Percentiles rank a stretch among this genome's conserved stretches.
Evolutionary conservation across 2,113 vertebrate genomes (phyloP).

Genomic region (Xiphophorus hellerii): DNA sequence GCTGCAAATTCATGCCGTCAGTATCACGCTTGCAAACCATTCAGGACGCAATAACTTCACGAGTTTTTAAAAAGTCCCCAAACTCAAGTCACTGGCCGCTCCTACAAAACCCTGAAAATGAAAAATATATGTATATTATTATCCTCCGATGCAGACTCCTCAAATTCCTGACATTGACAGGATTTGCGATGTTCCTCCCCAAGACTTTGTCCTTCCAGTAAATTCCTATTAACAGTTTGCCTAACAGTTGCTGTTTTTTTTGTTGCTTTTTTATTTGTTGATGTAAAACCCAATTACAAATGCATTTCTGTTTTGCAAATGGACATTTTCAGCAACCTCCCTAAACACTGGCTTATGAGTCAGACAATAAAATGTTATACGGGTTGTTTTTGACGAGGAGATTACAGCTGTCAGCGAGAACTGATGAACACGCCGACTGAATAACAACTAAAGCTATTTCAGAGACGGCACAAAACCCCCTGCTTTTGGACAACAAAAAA

Average conservation of each 20-base stretch:
- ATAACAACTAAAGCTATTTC: constrained; percentile 51
- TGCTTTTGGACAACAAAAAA: too few species aligned
- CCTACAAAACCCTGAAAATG: constrained; percentile 3
- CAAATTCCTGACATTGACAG: constrained; percentile 30
- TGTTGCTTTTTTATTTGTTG: constrained; percentile 31
- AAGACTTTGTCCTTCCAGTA: constrained; percentile 48
- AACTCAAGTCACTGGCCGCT: constrained; percentile 33
- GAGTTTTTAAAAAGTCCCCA: constrained; percentile 28
- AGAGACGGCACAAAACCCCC: constrained; percentile 26
- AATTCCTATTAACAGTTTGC: constrained; percentile 41
- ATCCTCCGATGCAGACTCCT: constrained; percentile 13
- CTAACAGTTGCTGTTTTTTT: constrained; percentile 38
- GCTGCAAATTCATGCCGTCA: constrained; percentile 26
- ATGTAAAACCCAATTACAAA: constrained; percentile 33
- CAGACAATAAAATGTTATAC: constrained; percentile 16
- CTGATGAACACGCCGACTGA: constrained; percentile 39
- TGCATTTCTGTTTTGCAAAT: constrained; percentile 50
- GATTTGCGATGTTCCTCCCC: constrained; percentile 22
- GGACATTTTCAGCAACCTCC: constrained; percentile 48
- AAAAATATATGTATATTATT: constrained; percentile 3
- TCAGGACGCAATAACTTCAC: constrained; percentile 21
- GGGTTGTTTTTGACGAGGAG: constrained; percentile 41
- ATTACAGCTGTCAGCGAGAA: constrained; percentile 51
- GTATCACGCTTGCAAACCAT: constrained; percentile 17
- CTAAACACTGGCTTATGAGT: constrained; percentile 35